Base-by-base conservation (phyloP, 2,797 vertebrate species). In the Poeciliopsis gracilis region DNA sequence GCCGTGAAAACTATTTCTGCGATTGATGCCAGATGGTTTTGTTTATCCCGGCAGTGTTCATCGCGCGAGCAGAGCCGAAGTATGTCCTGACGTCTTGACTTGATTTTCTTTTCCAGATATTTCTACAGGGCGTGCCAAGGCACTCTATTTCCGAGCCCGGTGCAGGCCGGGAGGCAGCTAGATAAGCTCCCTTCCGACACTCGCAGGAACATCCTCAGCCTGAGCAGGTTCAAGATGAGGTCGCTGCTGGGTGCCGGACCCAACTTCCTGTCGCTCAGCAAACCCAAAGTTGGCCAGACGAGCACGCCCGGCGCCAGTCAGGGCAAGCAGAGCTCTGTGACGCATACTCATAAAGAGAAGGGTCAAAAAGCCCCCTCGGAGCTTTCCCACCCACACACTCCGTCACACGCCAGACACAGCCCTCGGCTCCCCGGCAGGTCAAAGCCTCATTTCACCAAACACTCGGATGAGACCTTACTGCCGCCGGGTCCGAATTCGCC, bases 71-170 rank as follows among this genome's bases (percentile, higher is more conserved):
- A 28, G 76, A 5, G 53, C 28, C 77, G 67, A 77, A 73, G 28
- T 66, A 53, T 72, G 25, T 88, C 69, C 75, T 85, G 45, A 84
- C 51, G 59, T 84, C 79, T 51, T 77, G 80, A 38, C 78, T 92
- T 76, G 85, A 72, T 43, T 86, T 82, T 88, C 82, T 84, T 33
- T 61, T 86, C 7, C 92, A 99, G 98, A 90, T 97, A 98, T 91
- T 97, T 98, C 83, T 97, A 97, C 95, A 95, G 96, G 95, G 96
- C 96, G 45, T 96, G 98, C 90, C 98, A 97, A 91, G 97, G 97
- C 77, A 96, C 96, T 0, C 86, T 99, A 15, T 98, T 97, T 88
- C 97, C 98, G 73, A 97, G 94, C 15, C 97, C 96, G 0, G 95
- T 97, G 75, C 98, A 98, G 79, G 91, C 96, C 28, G 97, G 96